Base-by-base conservation (phyloP, 2,113 vertebrate species). In the Chaenogobius annularis region DNA sequence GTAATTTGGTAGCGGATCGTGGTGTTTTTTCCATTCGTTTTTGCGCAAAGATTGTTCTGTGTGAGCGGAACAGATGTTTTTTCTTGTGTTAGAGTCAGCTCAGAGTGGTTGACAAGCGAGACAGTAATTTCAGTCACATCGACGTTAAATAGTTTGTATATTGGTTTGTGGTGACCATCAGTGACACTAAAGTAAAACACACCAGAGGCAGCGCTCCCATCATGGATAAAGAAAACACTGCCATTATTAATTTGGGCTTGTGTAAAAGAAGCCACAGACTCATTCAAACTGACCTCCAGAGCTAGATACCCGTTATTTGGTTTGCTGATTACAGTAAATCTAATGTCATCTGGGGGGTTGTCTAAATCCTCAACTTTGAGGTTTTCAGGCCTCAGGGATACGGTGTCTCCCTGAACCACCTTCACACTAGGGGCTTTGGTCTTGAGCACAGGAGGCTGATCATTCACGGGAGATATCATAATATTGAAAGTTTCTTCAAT, bases 141-240 rank as follows among this genome's bases (percentile, higher is more conserved):
- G 66, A 97, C 75, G 76, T 93, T 95, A 67, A 98, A 98, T 0
- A 96, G 92, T 88, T 96, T 98, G 85, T 95, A 97, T 58, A 97
- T 85, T 3, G 96, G 96, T 48, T 87, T 86, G 69, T 96, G 96
- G 47, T 94, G 90, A 15, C 96, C 95, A 73, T 96, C 96, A 0
- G 93, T 95, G 69, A 96, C 95, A 3, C 94, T 96, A 70, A 99
- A 97, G 89, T 97, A 97, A 81, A 99, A 98, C 1, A 92, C 93
- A 0, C 95, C 95, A 4, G 96, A 95, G 10, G 80, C 88, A 0
- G 94, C 79, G 72, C 93, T 95, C 83, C 95, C 95, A 72, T 97
- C 96, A 15, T 97, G 95, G 63, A 95, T 64, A 81, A 98, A 98
- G 88, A 89, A 95, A n/a, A 97, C 56, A 14, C 86, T 82, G 58